Evolutionary conservation across 2,797 vertebrate genomes (phyloP).

Genomic region (Oreochromis mossambicus): DNA sequence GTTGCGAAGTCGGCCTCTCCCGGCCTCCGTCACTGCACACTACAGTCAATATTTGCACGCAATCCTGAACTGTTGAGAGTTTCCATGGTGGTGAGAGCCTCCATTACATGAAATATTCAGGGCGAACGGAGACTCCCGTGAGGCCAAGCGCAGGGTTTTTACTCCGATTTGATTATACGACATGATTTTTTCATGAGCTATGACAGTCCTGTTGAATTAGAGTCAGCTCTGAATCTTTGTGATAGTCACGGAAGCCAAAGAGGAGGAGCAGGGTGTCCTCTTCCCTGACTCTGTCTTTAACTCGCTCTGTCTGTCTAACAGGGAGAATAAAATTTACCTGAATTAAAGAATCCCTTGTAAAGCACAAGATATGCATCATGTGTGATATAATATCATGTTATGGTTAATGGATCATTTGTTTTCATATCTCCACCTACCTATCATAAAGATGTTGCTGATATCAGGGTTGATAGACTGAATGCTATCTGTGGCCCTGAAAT

Average conservation of each 20-base stretch:
- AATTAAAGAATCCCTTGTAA: neutral
- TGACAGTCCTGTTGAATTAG: conserved; percentile 91
- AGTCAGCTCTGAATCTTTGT: conserved; percentile 82
- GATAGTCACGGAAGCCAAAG: conserved; percentile 85
- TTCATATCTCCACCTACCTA: neutral
- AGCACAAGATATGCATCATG: neutral
- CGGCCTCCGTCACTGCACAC: conserved; percentile 68
- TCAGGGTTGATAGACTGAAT: neutral
- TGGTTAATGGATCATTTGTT: neutral
- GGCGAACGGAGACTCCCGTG: conserved; percentile 70
- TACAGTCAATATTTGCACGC: conserved; percentile 94
- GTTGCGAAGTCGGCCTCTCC: conserved; percentile 70
- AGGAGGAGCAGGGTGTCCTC: conserved; percentile 51
- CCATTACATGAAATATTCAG: conserved; percentile 94
- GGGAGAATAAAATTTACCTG: neutral
- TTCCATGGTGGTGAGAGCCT: conserved; percentile 77
- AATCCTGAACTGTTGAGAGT: conserved; percentile 82
- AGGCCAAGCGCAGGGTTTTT: conserved; percentile 86
- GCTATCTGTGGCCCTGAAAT: neutral
- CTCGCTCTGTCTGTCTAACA: conserved; percentile 2
- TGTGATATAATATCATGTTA: neutral
- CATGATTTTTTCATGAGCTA: conserved; percentile 97
- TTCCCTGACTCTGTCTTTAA: conserved; percentile 34
- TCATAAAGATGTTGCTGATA: neutral
- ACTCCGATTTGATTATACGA: conserved; percentile 93